Evolutionary conservation across 2,797 vertebrate species (phyloP).

Genomic region (Gadopsis marmoratus): DNA sequence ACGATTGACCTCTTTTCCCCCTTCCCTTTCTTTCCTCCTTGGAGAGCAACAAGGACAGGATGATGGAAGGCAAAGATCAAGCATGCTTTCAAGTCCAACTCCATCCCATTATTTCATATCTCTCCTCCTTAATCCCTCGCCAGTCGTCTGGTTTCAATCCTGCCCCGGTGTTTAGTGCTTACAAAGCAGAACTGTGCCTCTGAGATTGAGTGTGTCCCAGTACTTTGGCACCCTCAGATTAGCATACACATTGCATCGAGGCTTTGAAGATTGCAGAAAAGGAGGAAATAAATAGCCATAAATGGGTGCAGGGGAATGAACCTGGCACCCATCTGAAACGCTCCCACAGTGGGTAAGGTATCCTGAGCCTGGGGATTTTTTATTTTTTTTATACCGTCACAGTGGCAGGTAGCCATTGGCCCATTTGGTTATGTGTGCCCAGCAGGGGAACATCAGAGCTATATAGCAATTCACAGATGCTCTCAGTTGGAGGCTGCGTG

Average conservation of each 20-base stretch:
- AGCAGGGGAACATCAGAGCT: slow-evolving; percentile 54
- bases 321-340: slow-evolving; percentile 63
- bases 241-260: slow-evolving; percentile 78
- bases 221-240: slow-evolving; percentile 74
- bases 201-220: slow-evolving; percentile 72
- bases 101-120: slow-evolving; percentile 81
- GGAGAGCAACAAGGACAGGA: slow-evolving; percentile 70
- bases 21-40: slow-evolving; percentile 58
- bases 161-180: slow-evolving; percentile 79
- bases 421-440: slow-evolving; percentile 56
- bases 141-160: slow-evolving; percentile 76
- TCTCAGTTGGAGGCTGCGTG: slow-evolving; percentile 46
- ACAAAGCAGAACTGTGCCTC: slow-evolving; percentile 76
- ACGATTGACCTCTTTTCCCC: slow-evolving; percentile 56
- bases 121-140: slow-evolving; percentile 75
- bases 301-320: slow-evolving; percentile 75
- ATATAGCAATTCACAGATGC: slow-evolving; percentile 54
- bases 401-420: slow-evolving; percentile 63
- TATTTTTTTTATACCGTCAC: slow-evolving; percentile 51
- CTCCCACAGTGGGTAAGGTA: slow-evolving; percentile 54
- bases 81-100: slow-evolving; percentile 76
- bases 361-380: slow-evolving; percentile 53
- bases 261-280: slow-evolving; percentile 75
- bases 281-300: slow-evolving; percentile 75
- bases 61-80: slow-evolving; percentile 80